Percentiles rank a stretch among this genome's conserved stretches.
phyloP scores from a whole-genome alignment of 2,888 invertebrate genomes.

The Dione vanillae region DNA sequence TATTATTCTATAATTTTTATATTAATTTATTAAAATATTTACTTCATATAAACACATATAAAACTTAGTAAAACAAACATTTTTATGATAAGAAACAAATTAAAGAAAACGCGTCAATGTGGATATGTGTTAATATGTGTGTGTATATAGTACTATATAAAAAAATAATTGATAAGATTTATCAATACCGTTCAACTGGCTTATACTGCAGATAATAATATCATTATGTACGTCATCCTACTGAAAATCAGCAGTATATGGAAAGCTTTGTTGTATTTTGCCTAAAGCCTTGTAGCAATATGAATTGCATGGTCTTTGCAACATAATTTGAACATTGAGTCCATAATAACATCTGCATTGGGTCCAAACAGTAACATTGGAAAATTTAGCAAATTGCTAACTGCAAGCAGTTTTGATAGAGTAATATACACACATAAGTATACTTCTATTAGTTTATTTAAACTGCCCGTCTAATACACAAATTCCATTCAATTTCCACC shows the following conservation, averaged over 20 bases:
- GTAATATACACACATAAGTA: neutral
- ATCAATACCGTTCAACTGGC: neutral
- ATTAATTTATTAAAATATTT: neutral
- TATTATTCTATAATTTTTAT: neutral
- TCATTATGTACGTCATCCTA: neutral
- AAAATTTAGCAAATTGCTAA: neutral
- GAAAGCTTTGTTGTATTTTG: conserved; percentile 15
- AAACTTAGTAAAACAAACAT: neutral
- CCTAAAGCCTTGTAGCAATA: conserved; percentile 24
- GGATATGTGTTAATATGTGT: too few relatives aligned
- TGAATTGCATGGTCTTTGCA: conserved; percentile 8
- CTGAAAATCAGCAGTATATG: conserved; percentile 28
- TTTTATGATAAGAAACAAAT: neutral
- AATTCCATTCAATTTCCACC: conserved; percentile 4
- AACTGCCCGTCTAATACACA: neutral
- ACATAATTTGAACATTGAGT: neutral
- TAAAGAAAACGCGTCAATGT: too few relatives aligned
- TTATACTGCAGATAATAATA: conserved; percentile 6
- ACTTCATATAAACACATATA: neutral
- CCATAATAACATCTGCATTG: neutral
- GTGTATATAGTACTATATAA: too few relatives aligned
- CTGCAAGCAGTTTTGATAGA: neutral
- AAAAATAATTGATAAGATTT: too few relatives aligned
- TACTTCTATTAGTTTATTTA: neutral
- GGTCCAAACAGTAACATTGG: neutral